Percentiles rank a stretch among this genome's conserved stretches.
Conservation (phyloP, 1,140 invertebrate species). For the Ctenoplectra terminalis region DNA sequence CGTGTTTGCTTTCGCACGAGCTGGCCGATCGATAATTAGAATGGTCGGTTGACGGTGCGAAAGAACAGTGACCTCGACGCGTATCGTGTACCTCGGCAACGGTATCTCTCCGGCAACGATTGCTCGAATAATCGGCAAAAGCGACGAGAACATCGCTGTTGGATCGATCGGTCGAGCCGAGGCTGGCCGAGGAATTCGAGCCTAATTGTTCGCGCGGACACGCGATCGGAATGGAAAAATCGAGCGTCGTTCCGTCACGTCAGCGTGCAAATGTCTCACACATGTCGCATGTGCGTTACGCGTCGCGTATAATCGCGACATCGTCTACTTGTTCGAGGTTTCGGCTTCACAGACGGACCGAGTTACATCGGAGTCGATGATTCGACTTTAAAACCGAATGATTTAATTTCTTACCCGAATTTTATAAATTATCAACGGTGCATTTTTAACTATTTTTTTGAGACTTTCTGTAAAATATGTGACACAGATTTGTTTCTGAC, state of each 20-base stretch:
- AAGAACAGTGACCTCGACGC: no score
- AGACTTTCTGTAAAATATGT: no score
- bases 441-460: no score
- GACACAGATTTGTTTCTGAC: no score
- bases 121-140: constrained; percentile 41
- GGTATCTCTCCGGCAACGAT: constrained; percentile 39
- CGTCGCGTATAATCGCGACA: constrained; percentile 18
- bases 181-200: constrained; percentile 57
- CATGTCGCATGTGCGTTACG: constrained; percentile 39
- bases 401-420: no score
- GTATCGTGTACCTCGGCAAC: constrained; percentile 30
- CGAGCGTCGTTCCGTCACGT: constrained; percentile 32
- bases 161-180: constrained; percentile 37
- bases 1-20: no score
- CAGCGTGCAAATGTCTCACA: constrained; percentile 60
- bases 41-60: not conserved
- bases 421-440: no score
- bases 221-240: constrained; percentile 55
- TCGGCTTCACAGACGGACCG: not conserved
- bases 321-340: not conserved
- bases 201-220: constrained; percentile 65
- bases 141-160: constrained; percentile 25
- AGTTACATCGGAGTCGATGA: constrained; percentile 6
- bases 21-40: not conserved
- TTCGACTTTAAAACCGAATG: no score